Percentiles rank a stretch among this genome's conserved stretches.
Conservation (phyloP, 2,888 invertebrate genomes). For the Sisyra terminalis region DNA sequence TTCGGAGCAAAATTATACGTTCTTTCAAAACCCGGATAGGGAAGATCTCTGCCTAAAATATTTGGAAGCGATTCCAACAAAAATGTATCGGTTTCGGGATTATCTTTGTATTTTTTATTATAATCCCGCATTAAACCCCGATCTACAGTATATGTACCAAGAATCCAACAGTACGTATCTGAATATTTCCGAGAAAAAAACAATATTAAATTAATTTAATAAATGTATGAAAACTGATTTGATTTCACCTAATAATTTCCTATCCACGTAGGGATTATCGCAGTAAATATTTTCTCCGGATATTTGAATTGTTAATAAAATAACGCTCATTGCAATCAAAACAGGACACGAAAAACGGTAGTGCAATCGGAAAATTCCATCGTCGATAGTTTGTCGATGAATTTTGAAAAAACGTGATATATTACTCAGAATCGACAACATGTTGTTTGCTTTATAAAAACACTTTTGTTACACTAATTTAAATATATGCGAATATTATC, state of each 20-base stretch:
- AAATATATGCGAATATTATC: too few species aligned
- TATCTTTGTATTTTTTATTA: conserved; percentile 54
- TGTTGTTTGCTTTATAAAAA: too few species aligned
- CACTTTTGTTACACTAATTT: too few species aligned
- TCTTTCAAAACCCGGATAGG: conserved; percentile 55
- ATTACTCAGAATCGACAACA: neutral
- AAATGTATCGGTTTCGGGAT: too few species aligned
- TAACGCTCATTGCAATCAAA: conserved; percentile 7
- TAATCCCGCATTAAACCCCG: neutral
- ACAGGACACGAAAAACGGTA: conserved; percentile 9
- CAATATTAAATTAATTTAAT: too few species aligned
- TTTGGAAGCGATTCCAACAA: conserved; percentile 17
- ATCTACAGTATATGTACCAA: conserved; percentile 64
- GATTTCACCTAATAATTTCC: conserved; percentile 11
- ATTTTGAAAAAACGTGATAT: conserved; percentile 9
- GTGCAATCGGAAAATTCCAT: conserved; percentile 9
- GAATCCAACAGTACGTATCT: conserved; percentile 74
- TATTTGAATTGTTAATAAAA: conserved; percentile 10
- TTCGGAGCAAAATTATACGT: neutral
- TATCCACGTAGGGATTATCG: conserved; percentile 10
- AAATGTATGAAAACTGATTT: too few species aligned
- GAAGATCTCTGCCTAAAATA: conserved; percentile 60
- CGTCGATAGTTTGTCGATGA: conserved; percentile 6
- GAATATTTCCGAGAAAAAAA: too few species aligned
- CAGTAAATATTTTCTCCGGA: conserved; percentile 11